phyloP scores from a whole-genome alignment of 2,113 vertebrate species.

The Aleadryas rufinucha region DNA sequence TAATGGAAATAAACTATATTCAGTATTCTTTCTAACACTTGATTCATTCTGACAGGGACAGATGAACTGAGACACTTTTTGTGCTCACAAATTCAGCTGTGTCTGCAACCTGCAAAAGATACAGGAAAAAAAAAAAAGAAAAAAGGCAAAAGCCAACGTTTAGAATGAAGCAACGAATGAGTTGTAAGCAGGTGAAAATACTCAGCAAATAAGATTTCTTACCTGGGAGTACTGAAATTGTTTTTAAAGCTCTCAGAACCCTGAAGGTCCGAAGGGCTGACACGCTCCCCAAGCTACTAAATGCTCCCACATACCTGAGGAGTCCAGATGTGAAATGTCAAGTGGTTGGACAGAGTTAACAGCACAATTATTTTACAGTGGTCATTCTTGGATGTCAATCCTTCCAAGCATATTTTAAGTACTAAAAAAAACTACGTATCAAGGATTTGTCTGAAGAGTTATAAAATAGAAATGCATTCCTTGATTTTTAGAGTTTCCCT shows the following conservation, averaged over 20 bases:
- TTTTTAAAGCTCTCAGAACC: slow-evolving; percentile 92
- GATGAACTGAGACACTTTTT: slow-evolving; percentile 67
- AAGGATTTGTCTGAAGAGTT: neutral
- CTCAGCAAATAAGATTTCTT: slow-evolving; percentile 50
- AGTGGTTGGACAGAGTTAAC: neutral
- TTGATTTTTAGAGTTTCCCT: neutral
- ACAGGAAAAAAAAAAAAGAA: neutral
- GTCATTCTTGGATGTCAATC: neutral
- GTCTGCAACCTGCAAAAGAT: slow-evolving; percentile 54
- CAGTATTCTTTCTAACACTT: slow-evolving; percentile 65
- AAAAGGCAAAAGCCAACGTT: neutral
- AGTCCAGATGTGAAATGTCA: neutral
- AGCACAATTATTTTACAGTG: neutral
- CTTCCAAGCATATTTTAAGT: neutral
- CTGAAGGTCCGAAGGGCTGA: slow-evolving; percentile 90
- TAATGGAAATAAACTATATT: neutral
- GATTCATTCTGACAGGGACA: slow-evolving; percentile 70
- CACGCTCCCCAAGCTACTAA: slow-evolving; percentile 78
- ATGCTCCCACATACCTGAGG: slow-evolving; percentile 83
- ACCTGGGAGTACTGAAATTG: slow-evolving; percentile 93
- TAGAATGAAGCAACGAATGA: neutral
- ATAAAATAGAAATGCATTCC: neutral
- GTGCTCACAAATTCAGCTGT: slow-evolving; percentile 76
- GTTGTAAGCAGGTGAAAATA: neutral
- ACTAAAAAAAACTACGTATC: neutral